These are phyloP conservation scores for Archivesica marissinica DNA, from an alignment of 1,140 invertebrate genomes.

Conservation along the genomic window DNA sequence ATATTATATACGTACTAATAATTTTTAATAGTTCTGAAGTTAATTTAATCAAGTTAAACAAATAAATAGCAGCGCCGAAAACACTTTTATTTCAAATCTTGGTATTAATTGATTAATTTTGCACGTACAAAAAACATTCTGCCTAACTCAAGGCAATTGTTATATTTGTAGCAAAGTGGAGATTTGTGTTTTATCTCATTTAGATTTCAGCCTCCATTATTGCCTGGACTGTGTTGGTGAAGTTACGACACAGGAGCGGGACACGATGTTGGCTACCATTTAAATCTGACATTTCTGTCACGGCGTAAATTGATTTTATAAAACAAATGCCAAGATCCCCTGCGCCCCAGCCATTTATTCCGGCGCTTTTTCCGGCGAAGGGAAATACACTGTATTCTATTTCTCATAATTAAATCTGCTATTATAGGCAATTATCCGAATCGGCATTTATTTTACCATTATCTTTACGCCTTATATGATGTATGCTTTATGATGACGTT, in stretches of 20 bases:
- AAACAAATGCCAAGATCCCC: conserved; percentile 55
- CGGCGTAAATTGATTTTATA: conserved; percentile 51
- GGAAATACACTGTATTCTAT: conserved; percentile 57
- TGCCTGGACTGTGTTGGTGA: background rate
- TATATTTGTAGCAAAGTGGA: no score
- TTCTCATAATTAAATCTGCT: conserved; percentile 62
- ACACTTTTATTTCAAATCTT: no score
- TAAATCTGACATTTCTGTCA: conserved; percentile 59
- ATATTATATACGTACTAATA: no score
- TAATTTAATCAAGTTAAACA: no score
- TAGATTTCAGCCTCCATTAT: background rate
- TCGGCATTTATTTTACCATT: conserved; percentile 57
- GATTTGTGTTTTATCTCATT: no score
- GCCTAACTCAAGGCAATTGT: no score
- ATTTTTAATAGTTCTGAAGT: no score
- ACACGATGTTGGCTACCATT: conserved; percentile 26
- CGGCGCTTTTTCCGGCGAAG: conserved; percentile 49
- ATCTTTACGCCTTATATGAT: conserved; percentile 54
- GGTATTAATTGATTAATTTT: no score
- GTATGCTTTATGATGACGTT: conserved; percentile 38
- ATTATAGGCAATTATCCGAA: conserved; percentile 56
- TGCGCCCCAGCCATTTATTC: conserved; percentile 54
- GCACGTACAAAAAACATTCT: no score
- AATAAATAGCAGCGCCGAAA: no score
- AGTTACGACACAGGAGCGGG: background rate